Percentiles rank a stretch among this genome's conserved stretches.
phyloP scores from a whole-genome alignment of 2,113 vertebrate genomes.

The Mus spicilegus region DNA sequence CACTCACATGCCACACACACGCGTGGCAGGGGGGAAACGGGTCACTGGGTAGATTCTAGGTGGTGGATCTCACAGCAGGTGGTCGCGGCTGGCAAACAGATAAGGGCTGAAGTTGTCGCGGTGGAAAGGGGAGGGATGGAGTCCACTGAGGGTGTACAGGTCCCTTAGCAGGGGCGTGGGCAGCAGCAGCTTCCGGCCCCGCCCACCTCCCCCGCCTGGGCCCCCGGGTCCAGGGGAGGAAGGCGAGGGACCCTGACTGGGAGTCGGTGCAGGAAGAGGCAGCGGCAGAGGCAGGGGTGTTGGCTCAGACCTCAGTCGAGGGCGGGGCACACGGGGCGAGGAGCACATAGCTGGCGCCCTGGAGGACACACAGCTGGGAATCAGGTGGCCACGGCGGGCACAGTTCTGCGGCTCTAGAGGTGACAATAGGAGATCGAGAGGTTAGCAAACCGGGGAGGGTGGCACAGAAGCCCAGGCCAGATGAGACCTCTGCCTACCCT shows the following conservation, averaged over 20 bases:
- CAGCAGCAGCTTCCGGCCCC: conserved; percentile 81
- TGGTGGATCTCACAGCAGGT: conserved; percentile 79
- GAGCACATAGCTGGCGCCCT: conserved; percentile 90
- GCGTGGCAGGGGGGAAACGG: conserved; percentile 44
- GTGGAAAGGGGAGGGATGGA: conserved; percentile 81
- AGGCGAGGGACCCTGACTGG: conserved; percentile 76
- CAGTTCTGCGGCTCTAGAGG: conserved; percentile 90
- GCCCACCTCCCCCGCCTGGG: conserved; percentile 73
- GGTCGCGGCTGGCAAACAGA: conserved; percentile 83
- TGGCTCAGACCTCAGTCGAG: conserved; percentile 91
- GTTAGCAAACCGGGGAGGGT: not conserved
- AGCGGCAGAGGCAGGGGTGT: conserved; percentile 72
- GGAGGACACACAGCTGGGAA: conserved; percentile 90
- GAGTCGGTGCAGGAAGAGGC: conserved; percentile 68
- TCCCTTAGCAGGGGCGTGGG: conserved; percentile 82
- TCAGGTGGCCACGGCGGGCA: conserved; percentile 94
- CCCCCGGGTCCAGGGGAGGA: conserved; percentile 77
- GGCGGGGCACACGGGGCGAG: conserved; percentile 90
- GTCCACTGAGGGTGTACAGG: conserved; percentile 81
- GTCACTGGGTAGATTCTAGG: not conserved
- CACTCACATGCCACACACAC: conserved; percentile 70
- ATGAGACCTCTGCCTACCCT: not conserved
- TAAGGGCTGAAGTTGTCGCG: conserved; percentile 83
- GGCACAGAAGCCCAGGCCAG: not conserved
- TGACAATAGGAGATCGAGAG: conserved; percentile 47